A percentile compares a stretch with the other conserved stretches of the same genome.
These are phyloP conservation scores for Orthosia cruda DNA, from an alignment of 2,888 invertebrate species.

Conservation along the genomic window DNA sequence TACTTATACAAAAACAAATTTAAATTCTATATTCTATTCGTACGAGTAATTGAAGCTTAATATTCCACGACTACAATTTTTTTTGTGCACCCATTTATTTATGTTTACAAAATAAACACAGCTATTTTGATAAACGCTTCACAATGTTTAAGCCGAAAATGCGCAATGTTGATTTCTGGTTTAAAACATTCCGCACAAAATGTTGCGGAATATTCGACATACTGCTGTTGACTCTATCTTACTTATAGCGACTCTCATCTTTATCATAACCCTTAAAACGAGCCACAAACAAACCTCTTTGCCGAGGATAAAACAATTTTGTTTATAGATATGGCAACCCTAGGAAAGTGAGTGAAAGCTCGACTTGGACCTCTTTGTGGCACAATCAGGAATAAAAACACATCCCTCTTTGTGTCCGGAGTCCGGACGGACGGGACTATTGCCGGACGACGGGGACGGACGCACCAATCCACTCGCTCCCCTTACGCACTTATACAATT, in stretches of 20 bases:
- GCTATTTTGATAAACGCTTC: slow-evolving; percentile 34
- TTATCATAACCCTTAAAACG: slow-evolving; percentile 57
- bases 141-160: slow-evolving; percentile 30
- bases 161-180: slow-evolving; percentile 1
- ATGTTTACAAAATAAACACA: slow-evolving; percentile 23
- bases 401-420: slow-evolving; percentile 81
- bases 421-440: slow-evolving; percentile 69
- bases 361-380: slow-evolving; percentile 84
- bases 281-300: slow-evolving; percentile 60
- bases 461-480: slow-evolving; percentile 76
- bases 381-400: slow-evolving; percentile 88
- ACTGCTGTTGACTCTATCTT: slow-evolving; percentile 37
- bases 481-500: slow-evolving; percentile 36
- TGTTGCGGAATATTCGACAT: slow-evolving; percentile 26
- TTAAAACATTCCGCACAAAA: slow-evolving; percentile 21
- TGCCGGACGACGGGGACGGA: slow-evolving; percentile 71
- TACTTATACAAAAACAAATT: no score
- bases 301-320: slow-evolving; percentile 62
- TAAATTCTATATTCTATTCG: no score
- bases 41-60: no score
- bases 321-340: slow-evolving; percentile 77
- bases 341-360: slow-evolving; percentile 78
- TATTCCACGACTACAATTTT: neutral
- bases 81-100: neutral
- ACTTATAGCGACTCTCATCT: slow-evolving; percentile 56